Percentiles rank a stretch among this genome's conserved stretches.
phyloP scores from a whole-genome alignment of 1,140 invertebrate species.

The Metopolophium dirhodum region DNA sequence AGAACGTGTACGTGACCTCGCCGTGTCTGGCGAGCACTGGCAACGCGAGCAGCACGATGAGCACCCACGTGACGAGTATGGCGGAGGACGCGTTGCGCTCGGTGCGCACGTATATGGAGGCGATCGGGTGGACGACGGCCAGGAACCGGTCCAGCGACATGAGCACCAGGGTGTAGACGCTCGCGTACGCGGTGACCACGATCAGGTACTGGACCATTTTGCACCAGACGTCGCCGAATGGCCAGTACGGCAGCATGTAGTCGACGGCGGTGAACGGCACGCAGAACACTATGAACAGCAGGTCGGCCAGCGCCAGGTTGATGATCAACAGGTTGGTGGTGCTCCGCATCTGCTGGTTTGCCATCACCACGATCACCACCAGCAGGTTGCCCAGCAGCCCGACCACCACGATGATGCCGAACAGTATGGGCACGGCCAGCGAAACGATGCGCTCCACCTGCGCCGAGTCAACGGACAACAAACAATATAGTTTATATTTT shows the following conservation, averaged over 20 bases:
- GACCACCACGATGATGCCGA: slow-evolving; percentile 84
- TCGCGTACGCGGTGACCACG: slow-evolving; percentile 90
- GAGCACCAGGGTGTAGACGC: slow-evolving; percentile 91
- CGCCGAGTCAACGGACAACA: neutral
- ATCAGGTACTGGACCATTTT: slow-evolving; percentile 84
- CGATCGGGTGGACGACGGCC: slow-evolving; percentile 92
- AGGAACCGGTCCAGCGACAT: slow-evolving; percentile 95
- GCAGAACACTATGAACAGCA: slow-evolving; percentile 94
- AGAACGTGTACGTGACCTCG: slow-evolving; percentile 72
- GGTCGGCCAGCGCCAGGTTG: slow-evolving; percentile 86
- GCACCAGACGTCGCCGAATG: slow-evolving; percentile 90
- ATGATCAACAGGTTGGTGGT: slow-evolving; percentile 93
- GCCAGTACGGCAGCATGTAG: slow-evolving; percentile 87
- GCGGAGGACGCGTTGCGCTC: slow-evolving; percentile 83
- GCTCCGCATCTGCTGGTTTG: slow-evolving; percentile 89
- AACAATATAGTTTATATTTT: neutral
- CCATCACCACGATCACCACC: slow-evolving; percentile 76
- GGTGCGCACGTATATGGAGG: slow-evolving; percentile 86
- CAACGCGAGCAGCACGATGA: slow-evolving; percentile 77
- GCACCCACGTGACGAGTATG: slow-evolving; percentile 80
- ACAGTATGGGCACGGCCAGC: slow-evolving; percentile 83
- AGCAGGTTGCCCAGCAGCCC: slow-evolving; percentile 88
- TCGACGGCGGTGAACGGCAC: slow-evolving; percentile 92
- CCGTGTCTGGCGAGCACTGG: slow-evolving; percentile 82
- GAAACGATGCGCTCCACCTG: slow-evolving; percentile 70